phyloP scores from a whole-genome alignment of 2,113 vertebrate species.

The Euleptes europaea region DNA sequence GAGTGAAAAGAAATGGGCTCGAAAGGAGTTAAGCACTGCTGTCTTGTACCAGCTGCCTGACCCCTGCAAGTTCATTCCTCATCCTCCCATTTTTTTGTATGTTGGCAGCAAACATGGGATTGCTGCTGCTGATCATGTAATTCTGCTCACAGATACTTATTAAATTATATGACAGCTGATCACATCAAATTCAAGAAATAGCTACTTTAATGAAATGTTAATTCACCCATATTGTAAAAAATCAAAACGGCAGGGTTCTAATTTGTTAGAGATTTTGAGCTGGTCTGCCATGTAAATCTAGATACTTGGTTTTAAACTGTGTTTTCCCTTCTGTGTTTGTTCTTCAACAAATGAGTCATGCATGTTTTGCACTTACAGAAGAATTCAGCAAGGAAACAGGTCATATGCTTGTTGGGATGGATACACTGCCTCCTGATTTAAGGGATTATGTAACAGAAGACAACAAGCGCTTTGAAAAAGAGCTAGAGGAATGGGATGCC shows the following conservation, averaged over 20 bases:
- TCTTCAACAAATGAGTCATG: not conserved
- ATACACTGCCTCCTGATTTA: constrained; percentile 92
- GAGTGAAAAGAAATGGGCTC: no score
- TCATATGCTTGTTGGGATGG: constrained; percentile 89
- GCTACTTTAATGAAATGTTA: not conserved
- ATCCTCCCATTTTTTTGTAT: no score
- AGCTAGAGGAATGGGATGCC: constrained; percentile 90
- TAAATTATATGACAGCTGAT: no score
- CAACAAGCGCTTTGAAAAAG: constrained; percentile 91
- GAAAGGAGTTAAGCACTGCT: no score
- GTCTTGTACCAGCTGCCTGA: no score
- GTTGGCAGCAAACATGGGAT: no score
- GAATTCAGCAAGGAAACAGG: constrained; percentile 95
- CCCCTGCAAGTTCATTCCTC: no score
- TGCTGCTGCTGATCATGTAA: no score
- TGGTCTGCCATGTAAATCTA: not conserved
- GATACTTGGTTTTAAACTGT: not conserved
- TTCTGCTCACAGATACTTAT: no score
- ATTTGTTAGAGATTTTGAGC: not conserved
- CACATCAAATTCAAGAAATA: not conserved
- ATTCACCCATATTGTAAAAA: not conserved
- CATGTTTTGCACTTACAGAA: constrained; percentile 74
- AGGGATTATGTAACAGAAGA: constrained; percentile 93
- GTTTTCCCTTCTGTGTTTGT: not conserved
- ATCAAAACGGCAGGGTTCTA: not conserved